A percentile compares a stretch with the other conserved stretches of the same genome.
Evolutionary conservation across 2,797 vertebrate genomes (phyloP).

Genomic region (Alosa sapidissima): DNA sequence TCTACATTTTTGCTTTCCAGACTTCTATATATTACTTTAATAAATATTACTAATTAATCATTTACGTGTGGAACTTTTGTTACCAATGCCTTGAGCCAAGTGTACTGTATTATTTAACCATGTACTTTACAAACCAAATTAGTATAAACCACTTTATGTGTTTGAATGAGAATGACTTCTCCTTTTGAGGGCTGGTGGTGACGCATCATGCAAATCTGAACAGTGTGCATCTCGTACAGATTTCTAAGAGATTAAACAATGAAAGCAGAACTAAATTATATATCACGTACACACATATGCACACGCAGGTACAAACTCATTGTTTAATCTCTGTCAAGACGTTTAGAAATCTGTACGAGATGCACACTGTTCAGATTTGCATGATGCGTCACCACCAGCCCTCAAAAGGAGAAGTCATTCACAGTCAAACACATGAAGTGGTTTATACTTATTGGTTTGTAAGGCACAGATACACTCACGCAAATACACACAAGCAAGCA

Average conservation of each 20-base stretch:
- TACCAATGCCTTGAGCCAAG: too few relatives aligned
- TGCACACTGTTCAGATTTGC: background rate
- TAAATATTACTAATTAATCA: too few relatives aligned
- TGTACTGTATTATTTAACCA: background rate
- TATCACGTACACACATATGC: background rate
- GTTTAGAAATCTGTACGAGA: background rate
- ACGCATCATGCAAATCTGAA: background rate
- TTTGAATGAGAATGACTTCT: background rate
- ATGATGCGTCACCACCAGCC: background rate
- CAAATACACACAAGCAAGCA: background rate
- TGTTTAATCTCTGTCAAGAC: background rate
- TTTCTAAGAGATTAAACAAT: background rate
- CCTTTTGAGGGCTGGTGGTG: background rate
- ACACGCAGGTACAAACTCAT: conserved; percentile 9
- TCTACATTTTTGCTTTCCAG: too few relatives aligned
- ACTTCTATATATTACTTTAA: too few relatives aligned
- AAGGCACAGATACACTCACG: background rate
- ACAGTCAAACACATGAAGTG: background rate
- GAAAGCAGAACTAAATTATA: background rate
- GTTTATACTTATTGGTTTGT: background rate
- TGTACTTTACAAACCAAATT: background rate
- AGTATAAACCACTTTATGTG: background rate
- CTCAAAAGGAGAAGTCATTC: background rate
- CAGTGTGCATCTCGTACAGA: background rate
- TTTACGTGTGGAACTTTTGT: too few relatives aligned